Conservation (phyloP, 2,888 invertebrate genomes). For the Parnassius mnemosyne region DNA sequence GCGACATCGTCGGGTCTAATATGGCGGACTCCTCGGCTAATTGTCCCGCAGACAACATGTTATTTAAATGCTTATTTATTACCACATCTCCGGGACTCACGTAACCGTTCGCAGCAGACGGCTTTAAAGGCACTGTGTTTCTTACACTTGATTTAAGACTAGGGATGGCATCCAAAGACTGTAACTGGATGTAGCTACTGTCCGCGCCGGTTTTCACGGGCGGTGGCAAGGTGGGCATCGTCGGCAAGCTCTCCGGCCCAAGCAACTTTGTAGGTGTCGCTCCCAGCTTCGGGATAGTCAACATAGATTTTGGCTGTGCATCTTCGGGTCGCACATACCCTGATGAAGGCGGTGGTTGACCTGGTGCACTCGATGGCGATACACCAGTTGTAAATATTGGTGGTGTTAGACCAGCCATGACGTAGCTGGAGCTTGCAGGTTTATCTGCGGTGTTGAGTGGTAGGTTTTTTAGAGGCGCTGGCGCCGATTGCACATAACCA, state of each 20-base stretch:
- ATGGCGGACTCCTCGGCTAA: slow-evolving; percentile 65
- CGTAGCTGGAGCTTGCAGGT: slow-evolving; percentile 66
- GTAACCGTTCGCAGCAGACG: slow-evolving; percentile 60
- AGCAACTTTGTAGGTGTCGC: slow-evolving; percentile 56
- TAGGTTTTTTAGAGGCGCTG: slow-evolving; percentile 41
- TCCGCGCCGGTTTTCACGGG: slow-evolving; percentile 58
- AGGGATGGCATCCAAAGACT: slow-evolving; percentile 66
- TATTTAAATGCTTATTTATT: slow-evolving; percentile 70
- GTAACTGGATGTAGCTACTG: slow-evolving; percentile 70
- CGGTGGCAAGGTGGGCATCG: slow-evolving; percentile 68
- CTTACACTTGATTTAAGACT: slow-evolving; percentile 60
- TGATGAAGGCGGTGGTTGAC: slow-evolving; percentile 51
- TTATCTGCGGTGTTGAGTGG: slow-evolving; percentile 41
- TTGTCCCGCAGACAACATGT: slow-evolving; percentile 59
- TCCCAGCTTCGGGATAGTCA: slow-evolving; percentile 59
- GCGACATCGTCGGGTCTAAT: slow-evolving; percentile 72
- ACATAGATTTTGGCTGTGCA: slow-evolving; percentile 54
- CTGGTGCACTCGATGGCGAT: slow-evolving; percentile 42
- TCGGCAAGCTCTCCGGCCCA: slow-evolving; percentile 71
- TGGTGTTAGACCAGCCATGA: slow-evolving; percentile 66
- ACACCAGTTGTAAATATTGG: slow-evolving; percentile 65
- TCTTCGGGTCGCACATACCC: slow-evolving; percentile 70
- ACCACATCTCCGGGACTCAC: slow-evolving; percentile 68
- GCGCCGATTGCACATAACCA: slow-evolving; percentile 58
- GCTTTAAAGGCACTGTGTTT: slow-evolving; percentile 56